These are phyloP conservation scores for Urophycis tenuis DNA, from an alignment of 2,797 vertebrate species.

Conservation along the genomic window DNA sequence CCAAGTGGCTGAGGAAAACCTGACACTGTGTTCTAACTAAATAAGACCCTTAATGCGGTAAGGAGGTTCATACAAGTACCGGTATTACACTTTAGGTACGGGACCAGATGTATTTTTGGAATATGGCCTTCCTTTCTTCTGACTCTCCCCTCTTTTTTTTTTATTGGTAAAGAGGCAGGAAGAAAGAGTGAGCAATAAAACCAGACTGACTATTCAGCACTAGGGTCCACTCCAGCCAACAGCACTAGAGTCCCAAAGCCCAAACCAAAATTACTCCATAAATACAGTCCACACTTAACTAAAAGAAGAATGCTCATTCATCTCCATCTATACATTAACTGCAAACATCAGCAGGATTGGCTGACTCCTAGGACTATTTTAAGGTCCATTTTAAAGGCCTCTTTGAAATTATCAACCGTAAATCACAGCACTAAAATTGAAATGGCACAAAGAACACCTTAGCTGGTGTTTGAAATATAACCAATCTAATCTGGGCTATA, in stretches of 20 bases:
- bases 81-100: neutral
- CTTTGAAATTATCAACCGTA: neutral
- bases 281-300: neutral
- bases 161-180: constrained; percentile 48
- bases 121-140: neutral
- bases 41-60: neutral
- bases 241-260: neutral
- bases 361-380: neutral
- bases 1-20: too few relatives aligned
- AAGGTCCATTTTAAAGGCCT: neutral
- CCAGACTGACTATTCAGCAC: constrained; percentile 26
- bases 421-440: neutral
- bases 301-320: neutral
- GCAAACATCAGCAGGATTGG: neutral
- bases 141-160: constrained; percentile 8
- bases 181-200: constrained; percentile 39
- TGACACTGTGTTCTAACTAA: neutral
- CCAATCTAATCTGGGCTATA: neutral
- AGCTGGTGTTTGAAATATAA: neutral
- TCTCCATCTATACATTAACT: neutral
- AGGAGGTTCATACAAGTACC: neutral
- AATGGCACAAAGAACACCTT: neutral
- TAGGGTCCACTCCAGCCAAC: neutral
- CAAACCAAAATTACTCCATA: neutral
- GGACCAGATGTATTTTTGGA: neutral